A percentile compares a stretch with the other conserved stretches of the same genome.
Evolutionary conservation across 1,140 invertebrate genomes (phyloP).

Genomic region (Drosophila repletoides): DNA sequence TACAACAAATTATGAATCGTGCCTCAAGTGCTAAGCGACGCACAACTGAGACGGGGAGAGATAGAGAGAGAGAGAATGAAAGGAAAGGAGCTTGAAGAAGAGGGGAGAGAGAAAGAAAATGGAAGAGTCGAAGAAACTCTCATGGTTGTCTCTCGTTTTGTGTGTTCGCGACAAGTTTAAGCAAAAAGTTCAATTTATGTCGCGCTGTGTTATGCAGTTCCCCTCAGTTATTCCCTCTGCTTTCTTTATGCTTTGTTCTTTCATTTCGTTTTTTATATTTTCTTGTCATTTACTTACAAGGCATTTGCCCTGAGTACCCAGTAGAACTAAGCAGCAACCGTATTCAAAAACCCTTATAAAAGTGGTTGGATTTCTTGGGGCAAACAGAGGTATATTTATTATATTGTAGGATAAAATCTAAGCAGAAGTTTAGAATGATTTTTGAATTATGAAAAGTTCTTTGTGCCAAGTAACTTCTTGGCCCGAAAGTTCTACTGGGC

Average conservation of each 20-base stretch:
- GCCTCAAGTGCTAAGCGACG: slow-evolving; percentile 41
- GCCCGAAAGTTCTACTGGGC: no score
- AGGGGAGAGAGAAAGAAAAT: background rate
- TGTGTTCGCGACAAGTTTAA: slow-evolving; percentile 41
- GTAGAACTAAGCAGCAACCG: no score
- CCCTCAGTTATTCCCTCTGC: slow-evolving; percentile 14
- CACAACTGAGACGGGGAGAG: background rate
- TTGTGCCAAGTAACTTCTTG: no score
- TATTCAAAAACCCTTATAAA: no score
- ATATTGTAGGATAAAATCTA: no score
- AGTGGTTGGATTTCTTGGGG: no score
- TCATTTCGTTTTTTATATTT: slow-evolving; percentile 36
- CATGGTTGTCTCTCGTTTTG: background rate
- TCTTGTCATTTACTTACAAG: slow-evolving; percentile 70
- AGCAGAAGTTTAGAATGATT: no score
- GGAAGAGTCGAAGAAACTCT: background rate
- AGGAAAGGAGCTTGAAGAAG: slow-evolving; percentile 8
- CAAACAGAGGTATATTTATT: no score
- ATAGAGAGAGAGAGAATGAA: background rate
- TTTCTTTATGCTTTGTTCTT: slow-evolving; percentile 66
- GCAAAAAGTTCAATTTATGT: slow-evolving; percentile 73
- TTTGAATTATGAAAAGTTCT: no score
- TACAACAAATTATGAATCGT: slow-evolving; percentile 76
- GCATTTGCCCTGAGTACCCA: slow-evolving; percentile 13
- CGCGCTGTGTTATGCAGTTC: slow-evolving; percentile 62